Evolutionary conservation across 2,888 invertebrate genomes (phyloP).

Genomic region (Alloplasta piceator): DNA sequence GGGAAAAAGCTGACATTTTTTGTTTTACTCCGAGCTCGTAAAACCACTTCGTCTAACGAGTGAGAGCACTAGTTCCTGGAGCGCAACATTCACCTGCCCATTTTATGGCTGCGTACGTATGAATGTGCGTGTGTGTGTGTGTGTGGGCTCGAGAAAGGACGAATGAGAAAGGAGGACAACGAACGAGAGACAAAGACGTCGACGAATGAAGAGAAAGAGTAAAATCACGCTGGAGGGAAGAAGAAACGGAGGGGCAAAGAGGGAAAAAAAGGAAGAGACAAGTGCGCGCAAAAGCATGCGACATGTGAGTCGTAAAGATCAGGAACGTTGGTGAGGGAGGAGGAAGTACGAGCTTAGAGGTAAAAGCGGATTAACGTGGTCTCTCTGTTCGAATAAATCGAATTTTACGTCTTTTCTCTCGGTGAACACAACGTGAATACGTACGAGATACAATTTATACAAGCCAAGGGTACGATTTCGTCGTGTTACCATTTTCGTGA

Average conservation of each 20-base stretch:
- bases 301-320: conserved; percentile 67
- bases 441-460: conserved; percentile 28
- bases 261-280: conserved; percentile 8
- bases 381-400: conserved; percentile 61
- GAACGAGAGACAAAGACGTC: conserved; percentile 25
- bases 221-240: conserved; percentile 53
- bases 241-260: conserved; percentile 57
- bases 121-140: neutral
- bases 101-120: conserved; percentile 53
- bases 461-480: conserved; percentile 22
- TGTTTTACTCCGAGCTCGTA: conserved; percentile 46
- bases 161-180: conserved; percentile 41
- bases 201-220: conserved; percentile 26
- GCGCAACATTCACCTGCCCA: conserved; percentile 58
- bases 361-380: conserved; percentile 68
- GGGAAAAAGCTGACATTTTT: conserved; percentile 43
- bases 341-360: conserved; percentile 55
- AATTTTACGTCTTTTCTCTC: conserved; percentile 49
- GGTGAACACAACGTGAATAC: conserved; percentile 36
- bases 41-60: conserved; percentile 58
- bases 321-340: conserved; percentile 25
- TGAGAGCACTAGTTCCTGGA: conserved; percentile 50
- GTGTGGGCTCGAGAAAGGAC: conserved; percentile 4
- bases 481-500: conserved; percentile 24
- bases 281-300: conserved; percentile 35